Evolutionary conservation across 2,888 invertebrate genomes (phyloP).

Genomic region (Eilema depressum): DNA sequence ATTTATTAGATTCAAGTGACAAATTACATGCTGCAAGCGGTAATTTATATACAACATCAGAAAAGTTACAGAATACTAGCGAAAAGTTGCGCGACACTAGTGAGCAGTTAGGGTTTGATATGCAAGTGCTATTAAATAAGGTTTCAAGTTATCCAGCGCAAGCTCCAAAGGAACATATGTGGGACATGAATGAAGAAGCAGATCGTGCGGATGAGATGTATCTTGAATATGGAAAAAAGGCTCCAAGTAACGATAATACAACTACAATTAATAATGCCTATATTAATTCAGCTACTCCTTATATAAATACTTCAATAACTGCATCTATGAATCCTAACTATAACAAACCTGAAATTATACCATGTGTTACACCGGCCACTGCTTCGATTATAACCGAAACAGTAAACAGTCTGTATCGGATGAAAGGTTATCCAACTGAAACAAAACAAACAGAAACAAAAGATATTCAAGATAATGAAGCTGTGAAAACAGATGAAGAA

Average conservation of each 20-base stretch:
- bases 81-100: slow-evolving; percentile 7
- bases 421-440: not conserved
- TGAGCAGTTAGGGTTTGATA: slow-evolving; percentile 7
- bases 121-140: not conserved
- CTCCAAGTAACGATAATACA: not conserved
- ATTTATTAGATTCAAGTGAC: slow-evolving; percentile 22
- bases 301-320: not conserved
- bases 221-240: not conserved
- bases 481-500: not conserved
- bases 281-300: not conserved
- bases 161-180: not conserved
- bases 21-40: slow-evolving; percentile 11
- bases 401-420: not conserved
- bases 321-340: not conserved
- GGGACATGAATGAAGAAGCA: not conserved
- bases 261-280: not conserved
- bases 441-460: not conserved
- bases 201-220: not conserved
- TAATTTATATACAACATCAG: slow-evolving; percentile 10
- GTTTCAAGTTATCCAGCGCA: slow-evolving; percentile 3
- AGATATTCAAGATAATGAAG: not conserved
- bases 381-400: not conserved
- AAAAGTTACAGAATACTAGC: slow-evolving; percentile 14
- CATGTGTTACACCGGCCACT: slow-evolving; percentile 3
- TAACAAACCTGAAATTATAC: not conserved